These are phyloP conservation scores for Chrysomallon squamiferum DNA, from an alignment of 1,140 invertebrate species.

Conservation along the genomic window DNA sequence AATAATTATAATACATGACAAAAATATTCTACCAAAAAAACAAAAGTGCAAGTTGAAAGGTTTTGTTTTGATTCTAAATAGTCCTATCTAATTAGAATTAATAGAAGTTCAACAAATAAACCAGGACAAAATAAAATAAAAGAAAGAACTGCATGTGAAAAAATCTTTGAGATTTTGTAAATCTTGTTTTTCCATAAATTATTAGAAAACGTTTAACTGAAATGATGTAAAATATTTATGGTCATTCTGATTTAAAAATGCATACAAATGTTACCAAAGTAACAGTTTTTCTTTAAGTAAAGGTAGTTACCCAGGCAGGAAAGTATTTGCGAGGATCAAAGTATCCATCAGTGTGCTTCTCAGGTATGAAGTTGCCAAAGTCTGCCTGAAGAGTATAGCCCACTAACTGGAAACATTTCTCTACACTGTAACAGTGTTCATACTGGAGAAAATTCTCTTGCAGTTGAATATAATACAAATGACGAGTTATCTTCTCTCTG, in stretches of 20 bases:
- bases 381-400: slow-evolving; percentile 90
- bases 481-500: slow-evolving; percentile 86
- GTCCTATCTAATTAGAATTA: no score
- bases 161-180: no score
- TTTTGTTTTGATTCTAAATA: not conserved
- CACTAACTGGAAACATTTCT: slow-evolving; percentile 80
- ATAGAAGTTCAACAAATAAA: no score
- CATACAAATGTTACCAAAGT: no score
- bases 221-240: no score
- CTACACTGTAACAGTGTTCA: slow-evolving; percentile 67
- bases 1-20: not conserved
- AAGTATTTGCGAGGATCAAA: slow-evolving; percentile 77
- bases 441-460: slow-evolving; percentile 80
- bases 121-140: no score
- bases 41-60: not conserved
- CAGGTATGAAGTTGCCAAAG: slow-evolving; percentile 74
- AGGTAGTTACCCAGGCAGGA: slow-evolving; percentile 73
- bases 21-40: no score
- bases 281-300: no score
- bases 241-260: no score
- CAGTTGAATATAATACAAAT: slow-evolving; percentile 93
- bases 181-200: no score
- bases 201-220: no score
- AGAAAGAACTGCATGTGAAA: no score
- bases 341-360: slow-evolving; percentile 65